Percentiles rank a stretch among this genome's conserved stretches.
phyloP scores from a whole-genome alignment of 1,140 invertebrate genomes.

The Hycleus phaleratus region DNA sequence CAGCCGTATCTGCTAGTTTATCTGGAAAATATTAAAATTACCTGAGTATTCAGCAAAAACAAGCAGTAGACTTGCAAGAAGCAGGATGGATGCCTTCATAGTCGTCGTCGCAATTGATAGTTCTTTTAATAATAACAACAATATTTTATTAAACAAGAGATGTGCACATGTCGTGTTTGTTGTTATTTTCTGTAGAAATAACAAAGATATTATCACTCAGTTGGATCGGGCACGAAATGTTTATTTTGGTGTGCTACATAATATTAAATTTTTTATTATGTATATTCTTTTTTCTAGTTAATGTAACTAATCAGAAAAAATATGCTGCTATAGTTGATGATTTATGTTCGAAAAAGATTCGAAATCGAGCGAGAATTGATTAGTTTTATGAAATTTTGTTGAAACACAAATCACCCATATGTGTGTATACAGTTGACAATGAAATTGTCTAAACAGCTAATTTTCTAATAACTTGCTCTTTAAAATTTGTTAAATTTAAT shows the following conservation, averaged over 20 bases:
- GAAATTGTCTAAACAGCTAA: too few species aligned
- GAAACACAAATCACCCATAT: too few species aligned
- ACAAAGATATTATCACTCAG: constrained; percentile 18
- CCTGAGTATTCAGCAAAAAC: constrained; percentile 7
- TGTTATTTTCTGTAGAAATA: constrained; percentile 19
- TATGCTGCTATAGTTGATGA: too few species aligned
- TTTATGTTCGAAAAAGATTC: too few species aligned
- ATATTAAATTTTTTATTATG: neutral
- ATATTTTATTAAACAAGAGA: constrained; percentile 16
- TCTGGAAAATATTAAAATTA: constrained; percentile 1
- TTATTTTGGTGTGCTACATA: constrained; percentile 12
- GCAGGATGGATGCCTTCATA: constrained; percentile 5
- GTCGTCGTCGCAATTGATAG: constrained; percentile 6
- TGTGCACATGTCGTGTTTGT: constrained; percentile 10
- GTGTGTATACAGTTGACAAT: too few species aligned
- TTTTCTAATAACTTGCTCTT: too few species aligned
- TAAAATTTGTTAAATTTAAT: too few species aligned
- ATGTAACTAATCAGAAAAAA: too few species aligned
- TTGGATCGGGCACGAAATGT: constrained; percentile 7
- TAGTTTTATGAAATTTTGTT: too few species aligned
- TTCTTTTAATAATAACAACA: constrained; percentile 13
- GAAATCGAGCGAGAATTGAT: too few species aligned
- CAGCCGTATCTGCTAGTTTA: too few species aligned
- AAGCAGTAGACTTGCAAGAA: constrained; percentile 4
- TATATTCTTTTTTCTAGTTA: too few species aligned